Evolutionary conservation across 2,113 vertebrate species (phyloP).

Genomic region (Oncorhynchus keta): DNA sequence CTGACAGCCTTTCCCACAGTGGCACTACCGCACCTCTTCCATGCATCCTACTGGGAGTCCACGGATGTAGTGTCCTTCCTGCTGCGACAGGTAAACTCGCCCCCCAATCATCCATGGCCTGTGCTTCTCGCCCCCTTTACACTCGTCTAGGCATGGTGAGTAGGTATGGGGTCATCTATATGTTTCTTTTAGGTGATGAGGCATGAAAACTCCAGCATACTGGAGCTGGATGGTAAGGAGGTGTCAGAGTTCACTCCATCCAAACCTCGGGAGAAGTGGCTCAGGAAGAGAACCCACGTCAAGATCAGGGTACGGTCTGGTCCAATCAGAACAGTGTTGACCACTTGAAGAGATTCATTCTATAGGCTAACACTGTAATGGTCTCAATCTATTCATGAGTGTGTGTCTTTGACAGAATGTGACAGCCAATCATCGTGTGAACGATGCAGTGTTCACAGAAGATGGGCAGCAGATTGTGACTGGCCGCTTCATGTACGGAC

Average conservation of each 20-base stretch:
- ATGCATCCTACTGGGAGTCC: conserved; percentile 97
- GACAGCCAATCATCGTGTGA: conserved; percentile 94
- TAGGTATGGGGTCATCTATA: conserved; percentile 8
- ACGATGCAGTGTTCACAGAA: conserved; percentile 88
- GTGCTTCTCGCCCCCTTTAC: not conserved
- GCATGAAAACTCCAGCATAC: conserved; percentile 87
- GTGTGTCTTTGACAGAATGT: conserved; percentile 81
- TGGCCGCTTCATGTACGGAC: conserved; percentile 97
- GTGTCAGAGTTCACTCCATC: conserved; percentile 92
- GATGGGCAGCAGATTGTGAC: conserved; percentile 85
- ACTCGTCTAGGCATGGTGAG: not conserved
- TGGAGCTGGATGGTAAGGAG: conserved; percentile 93
- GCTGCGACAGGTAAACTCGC: conserved; percentile 74
- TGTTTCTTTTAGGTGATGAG: conserved; percentile 84
- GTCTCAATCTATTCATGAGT: not conserved
- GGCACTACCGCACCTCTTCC: conserved; percentile 93
- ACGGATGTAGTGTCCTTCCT: conserved; percentile 93
- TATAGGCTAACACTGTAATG: not conserved
- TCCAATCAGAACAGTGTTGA: not conserved
- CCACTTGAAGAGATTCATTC: not conserved
- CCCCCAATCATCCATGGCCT: not conserved
- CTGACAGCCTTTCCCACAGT: conserved; percentile 91
- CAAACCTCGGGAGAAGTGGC: conserved; percentile 93
- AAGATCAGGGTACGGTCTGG: conserved; percentile 84
- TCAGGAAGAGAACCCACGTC: conserved; percentile 90